Conservation (phyloP, 2,888 invertebrate species). For the Luffia ferchaultella region DNA sequence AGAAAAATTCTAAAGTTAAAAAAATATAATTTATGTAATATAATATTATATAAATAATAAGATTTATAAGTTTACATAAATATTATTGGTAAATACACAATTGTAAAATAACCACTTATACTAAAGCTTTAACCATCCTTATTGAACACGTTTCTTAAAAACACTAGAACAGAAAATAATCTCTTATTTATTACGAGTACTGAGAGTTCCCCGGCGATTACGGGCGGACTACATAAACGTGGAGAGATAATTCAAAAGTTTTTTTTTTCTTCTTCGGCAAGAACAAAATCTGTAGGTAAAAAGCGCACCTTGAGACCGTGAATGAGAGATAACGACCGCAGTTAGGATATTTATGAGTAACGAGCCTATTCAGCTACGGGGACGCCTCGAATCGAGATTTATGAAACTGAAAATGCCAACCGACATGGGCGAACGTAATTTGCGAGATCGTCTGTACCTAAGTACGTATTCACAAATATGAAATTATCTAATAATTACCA, state of each 20-base stretch:
- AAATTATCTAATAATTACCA: too few relatives aligned
- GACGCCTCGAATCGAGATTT: conserved; percentile 53
- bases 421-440: conserved; percentile 28
- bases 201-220: background rate
- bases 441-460: background rate
- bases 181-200: too few relatives aligned
- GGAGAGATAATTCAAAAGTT: background rate
- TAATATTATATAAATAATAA: background rate
- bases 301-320: conserved; percentile 25
- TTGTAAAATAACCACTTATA: too few relatives aligned
- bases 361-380: conserved; percentile 54
- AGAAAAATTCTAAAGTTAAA: background rate
- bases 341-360: conserved; percentile 62
- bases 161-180: too few relatives aligned
- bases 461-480: too few relatives aligned
- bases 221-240: background rate
- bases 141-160: too few relatives aligned
- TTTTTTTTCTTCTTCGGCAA: background rate
- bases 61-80: background rate
- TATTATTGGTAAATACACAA: background rate
- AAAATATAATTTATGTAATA: background rate
- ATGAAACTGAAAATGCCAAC: conserved; percentile 56
- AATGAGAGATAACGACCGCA: conserved; percentile 58
- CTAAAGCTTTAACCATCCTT: too few relatives aligned
- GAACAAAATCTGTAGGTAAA: background rate